Conservation (phyloP, 1,140 invertebrate genomes). For the Thaumetopoea pityocampa region DNA sequence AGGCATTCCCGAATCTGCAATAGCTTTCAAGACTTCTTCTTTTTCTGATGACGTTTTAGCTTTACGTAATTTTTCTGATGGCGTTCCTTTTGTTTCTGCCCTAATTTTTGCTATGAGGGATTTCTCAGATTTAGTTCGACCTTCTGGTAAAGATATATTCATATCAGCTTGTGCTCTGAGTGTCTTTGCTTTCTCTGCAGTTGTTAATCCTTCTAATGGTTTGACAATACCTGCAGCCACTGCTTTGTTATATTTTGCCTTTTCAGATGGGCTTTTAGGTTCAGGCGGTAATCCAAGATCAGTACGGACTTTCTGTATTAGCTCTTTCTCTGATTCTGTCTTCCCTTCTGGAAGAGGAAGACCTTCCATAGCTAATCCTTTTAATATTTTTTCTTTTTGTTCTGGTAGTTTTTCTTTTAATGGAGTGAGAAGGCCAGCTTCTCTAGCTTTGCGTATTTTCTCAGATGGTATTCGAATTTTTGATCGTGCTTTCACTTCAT, state of each 20-base stretch:
- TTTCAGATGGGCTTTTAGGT: neutral
- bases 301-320: conserved; percentile 28
- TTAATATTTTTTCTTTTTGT: conserved; percentile 38
- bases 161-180: conserved; percentile 14
- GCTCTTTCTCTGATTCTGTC: conserved; percentile 30
- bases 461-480: conserved; percentile 21
- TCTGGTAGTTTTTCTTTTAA: conserved; percentile 27
- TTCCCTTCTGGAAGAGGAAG: conserved; percentile 31
- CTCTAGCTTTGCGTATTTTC: conserved; percentile 2
- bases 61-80: conserved; percentile 26
- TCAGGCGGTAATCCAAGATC: conserved; percentile 25
- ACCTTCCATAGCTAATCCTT: conserved; percentile 27
- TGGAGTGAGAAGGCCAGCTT: conserved; percentile 21
- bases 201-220: conserved; percentile 28
- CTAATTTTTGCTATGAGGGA: too few relatives aligned
- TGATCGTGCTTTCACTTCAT: conserved; percentile 15
- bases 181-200: conserved; percentile 31
- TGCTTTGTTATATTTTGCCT: conserved; percentile 17
- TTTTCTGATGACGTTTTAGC: conserved; percentile 28
- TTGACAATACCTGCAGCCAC: conserved; percentile 24
- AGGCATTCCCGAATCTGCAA: conserved; percentile 19
- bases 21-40: conserved; percentile 31
- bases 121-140: conserved; percentile 28
- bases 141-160: conserved; percentile 28
- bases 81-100: conserved; percentile 13